Conservation (phyloP, 2,888 invertebrate genomes). For the Endotricha flammealis region DNA sequence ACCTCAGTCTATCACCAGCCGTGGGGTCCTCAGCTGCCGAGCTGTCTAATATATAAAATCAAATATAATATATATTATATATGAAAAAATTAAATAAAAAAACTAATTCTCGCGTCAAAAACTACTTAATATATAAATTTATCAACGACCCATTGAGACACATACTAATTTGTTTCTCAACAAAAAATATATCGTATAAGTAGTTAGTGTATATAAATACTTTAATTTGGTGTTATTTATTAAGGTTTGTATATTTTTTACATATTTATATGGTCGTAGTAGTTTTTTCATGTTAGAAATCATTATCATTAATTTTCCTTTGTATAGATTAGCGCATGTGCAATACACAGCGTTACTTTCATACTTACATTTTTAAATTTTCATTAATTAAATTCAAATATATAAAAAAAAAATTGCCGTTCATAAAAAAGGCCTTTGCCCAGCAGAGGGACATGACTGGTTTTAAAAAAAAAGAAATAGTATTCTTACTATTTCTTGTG, state of each 20-base stretch:
- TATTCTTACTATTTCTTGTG: no score
- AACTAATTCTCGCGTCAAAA: slow-evolving; percentile 35
- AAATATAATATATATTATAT: slow-evolving; percentile 39
- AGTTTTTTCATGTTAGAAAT: slow-evolving; percentile 16
- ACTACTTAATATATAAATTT: slow-evolving; percentile 35
- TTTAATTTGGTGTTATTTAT: slow-evolving; percentile 8
- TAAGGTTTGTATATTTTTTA: slow-evolving; percentile 30
- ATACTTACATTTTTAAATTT: no score
- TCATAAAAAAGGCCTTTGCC: no score
- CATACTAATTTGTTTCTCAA: slow-evolving; percentile 64
- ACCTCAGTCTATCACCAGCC: slow-evolving; percentile 43
- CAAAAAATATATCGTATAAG: slow-evolving; percentile 70
- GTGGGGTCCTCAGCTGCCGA: slow-evolving; percentile 26
- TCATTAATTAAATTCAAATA: no score
- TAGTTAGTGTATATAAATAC: slow-evolving; percentile 31
- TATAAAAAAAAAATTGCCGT: no score
- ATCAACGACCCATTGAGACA: slow-evolving; percentile 53
- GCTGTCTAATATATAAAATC: slow-evolving; percentile 23
- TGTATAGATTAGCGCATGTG: slow-evolving; percentile 34
- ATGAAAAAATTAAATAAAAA: slow-evolving; percentile 63
- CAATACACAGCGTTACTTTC: slow-evolving; percentile 15
- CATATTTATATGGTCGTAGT: slow-evolving; percentile 11
- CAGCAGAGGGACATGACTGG: no score
- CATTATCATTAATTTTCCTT: slow-evolving; percentile 24
- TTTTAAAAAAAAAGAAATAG: no score